A percentile compares a stretch with the other conserved stretches of the same genome.
These are phyloP conservation scores for Chrysodeixis includens DNA, from an alignment of 2,888 invertebrate genomes.

Conservation along the genomic window DNA sequence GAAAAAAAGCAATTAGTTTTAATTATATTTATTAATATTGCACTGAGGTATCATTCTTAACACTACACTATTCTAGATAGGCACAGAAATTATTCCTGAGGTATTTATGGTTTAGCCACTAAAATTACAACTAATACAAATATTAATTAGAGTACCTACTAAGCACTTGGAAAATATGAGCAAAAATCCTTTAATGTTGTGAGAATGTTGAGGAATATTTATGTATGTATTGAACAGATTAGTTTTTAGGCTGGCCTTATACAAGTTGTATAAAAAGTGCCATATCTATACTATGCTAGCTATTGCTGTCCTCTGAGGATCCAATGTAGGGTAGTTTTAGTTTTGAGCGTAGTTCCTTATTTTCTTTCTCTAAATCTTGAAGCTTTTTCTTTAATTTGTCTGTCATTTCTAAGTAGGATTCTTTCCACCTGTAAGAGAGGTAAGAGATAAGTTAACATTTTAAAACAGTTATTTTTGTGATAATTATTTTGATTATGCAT, in stretches of 20 bases:
- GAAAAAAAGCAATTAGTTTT: too few relatives aligned
- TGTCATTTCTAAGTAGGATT: slow-evolving; percentile 90
- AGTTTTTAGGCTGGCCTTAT: too few relatives aligned
- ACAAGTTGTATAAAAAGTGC: neutral
- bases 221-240: too few relatives aligned
- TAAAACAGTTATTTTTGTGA: neutral
- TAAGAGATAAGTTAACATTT: neutral
- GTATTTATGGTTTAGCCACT: neutral
- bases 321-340: slow-evolving; percentile 68
- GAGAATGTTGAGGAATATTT: too few relatives aligned
- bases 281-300: slow-evolving; percentile 55
- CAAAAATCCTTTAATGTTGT: too few relatives aligned
- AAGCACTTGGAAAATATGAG: neutral
- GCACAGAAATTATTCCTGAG: neutral
- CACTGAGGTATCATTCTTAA: slow-evolving; percentile 61
- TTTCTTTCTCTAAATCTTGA: slow-evolving; percentile 87
- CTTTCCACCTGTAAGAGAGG: slow-evolving; percentile 89
- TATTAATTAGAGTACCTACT: neutral
- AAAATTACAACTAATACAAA: neutral
- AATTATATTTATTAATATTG: slow-evolving; percentile 70
- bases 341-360: slow-evolving; percentile 82
- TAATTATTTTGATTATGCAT: too few relatives aligned
- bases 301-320: slow-evolving; percentile 69
- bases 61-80: slow-evolving; percentile 7
- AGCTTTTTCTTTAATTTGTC: slow-evolving; percentile 90